These are phyloP conservation scores for Pentalonia nigronervosa DNA, from an alignment of 1,140 invertebrate genomes.

Conservation along the genomic window DNA sequence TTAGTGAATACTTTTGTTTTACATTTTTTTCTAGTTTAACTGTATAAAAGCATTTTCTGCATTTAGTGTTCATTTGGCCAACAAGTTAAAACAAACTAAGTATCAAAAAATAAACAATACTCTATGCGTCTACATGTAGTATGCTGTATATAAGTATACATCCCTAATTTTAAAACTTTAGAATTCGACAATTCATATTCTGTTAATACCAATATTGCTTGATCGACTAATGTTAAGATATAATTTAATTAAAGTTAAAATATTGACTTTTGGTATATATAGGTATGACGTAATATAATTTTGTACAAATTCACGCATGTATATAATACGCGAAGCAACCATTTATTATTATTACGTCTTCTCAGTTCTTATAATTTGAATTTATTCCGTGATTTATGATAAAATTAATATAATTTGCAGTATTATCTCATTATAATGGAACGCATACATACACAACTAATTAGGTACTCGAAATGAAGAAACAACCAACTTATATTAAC, in stretches of 20 bases:
- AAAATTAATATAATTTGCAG: background rate
- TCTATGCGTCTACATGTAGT: too few species aligned
- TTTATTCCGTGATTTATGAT: background rate
- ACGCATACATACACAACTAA: background rate
- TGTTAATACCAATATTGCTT: background rate
- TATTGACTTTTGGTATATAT: background rate
- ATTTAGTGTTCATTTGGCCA: background rate
- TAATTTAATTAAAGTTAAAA: background rate
- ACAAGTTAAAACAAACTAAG: background rate
- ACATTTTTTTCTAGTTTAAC: background rate
- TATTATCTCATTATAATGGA: background rate
- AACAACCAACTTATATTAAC: background rate
- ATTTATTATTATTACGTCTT: conserved; percentile 7
- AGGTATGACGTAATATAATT: background rate
- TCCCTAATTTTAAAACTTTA: background rate
- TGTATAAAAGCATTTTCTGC: background rate
- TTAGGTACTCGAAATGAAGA: background rate
- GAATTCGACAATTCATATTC: background rate
- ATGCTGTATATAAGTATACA: background rate
- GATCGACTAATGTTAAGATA: background rate
- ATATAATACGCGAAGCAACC: background rate
- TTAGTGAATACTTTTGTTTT: background rate
- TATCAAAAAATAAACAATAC: background rate
- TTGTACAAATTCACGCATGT: background rate
- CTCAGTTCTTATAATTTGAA: background rate